A percentile compares a stretch with the other conserved stretches of the same genome.
These are phyloP conservation scores for Callospermophilus lateralis DNA, from an alignment of 2,113 vertebrate species.

Conservation along the genomic window DNA sequence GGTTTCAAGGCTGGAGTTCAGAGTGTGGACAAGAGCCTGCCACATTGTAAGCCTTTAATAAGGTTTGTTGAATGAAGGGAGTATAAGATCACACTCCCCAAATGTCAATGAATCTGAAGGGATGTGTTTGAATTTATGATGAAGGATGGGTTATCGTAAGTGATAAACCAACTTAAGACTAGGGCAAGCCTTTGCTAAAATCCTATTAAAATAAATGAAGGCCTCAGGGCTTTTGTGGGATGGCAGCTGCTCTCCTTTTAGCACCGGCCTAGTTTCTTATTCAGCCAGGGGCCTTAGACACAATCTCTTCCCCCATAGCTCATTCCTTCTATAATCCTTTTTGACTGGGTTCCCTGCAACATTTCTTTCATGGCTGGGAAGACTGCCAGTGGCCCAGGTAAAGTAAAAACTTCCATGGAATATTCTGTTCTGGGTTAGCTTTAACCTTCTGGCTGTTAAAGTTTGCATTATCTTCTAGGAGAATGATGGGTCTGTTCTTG, in stretches of 20 bases:
- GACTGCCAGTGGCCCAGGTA: slow-evolving; percentile 26
- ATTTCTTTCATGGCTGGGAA: neutral
- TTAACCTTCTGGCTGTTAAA: neutral
- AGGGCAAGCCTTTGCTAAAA: slow-evolving; percentile 6
- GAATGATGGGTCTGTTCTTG: neutral
- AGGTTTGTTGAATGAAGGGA: neutral
- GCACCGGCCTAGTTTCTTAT: neutral
- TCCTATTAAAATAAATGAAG: slow-evolving; percentile 56
- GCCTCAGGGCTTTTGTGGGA: neutral
- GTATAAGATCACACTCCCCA: neutral
- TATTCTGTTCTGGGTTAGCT: slow-evolving; percentile 38
- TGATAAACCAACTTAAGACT: neutral
- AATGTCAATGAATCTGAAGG: neutral
- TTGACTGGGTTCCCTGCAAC: neutral
- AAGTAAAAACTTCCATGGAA: neutral
- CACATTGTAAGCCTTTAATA: neutral
- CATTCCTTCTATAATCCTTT: neutral
- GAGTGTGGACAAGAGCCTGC: neutral
- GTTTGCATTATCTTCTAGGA: neutral
- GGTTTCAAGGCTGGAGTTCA: neutral
- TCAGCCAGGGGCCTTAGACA: neutral
- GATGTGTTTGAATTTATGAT: slow-evolving; percentile 26
- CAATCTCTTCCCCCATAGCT: neutral
- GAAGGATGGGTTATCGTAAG: slow-evolving; percentile 21
- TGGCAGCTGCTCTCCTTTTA: neutral